phyloP scores from a whole-genome alignment of 2,888 invertebrate genomes.

The Drosophila kanekoi region DNA sequence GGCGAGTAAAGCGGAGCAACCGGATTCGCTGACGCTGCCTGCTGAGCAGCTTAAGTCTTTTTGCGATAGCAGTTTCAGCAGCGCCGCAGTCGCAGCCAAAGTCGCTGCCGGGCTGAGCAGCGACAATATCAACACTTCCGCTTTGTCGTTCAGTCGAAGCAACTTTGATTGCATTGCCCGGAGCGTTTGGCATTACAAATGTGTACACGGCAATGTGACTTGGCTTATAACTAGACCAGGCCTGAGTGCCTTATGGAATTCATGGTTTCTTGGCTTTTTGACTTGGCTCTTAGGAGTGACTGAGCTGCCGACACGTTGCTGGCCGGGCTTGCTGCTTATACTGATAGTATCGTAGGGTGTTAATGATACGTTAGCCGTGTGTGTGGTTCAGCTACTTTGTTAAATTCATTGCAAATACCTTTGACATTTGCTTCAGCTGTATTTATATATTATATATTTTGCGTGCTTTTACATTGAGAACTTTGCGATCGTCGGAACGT shows the following conservation, averaged over 20 bases:
- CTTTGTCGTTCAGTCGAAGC: constrained; percentile 49
- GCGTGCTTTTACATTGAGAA: constrained; percentile 13
- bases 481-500: constrained; percentile 59
- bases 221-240: constrained; percentile 57
- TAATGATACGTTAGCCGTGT: constrained; percentile 34
- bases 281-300: constrained; percentile 20
- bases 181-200: constrained; percentile 56
- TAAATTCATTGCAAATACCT: constrained; percentile 43
- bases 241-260: constrained; percentile 53
- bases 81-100: constrained; percentile 6
- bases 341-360: constrained; percentile 52
- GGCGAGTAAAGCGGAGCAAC: constrained; percentile 34
- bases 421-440: constrained; percentile 23
- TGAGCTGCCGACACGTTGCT: constrained; percentile 24
- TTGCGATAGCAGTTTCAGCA: constrained; percentile 64
- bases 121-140: constrained; percentile 75
- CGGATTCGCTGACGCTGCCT: constrained; percentile 73
- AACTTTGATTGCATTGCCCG: constrained; percentile 71
- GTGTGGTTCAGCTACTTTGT: constrained; percentile 11
- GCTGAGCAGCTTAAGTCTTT: constrained; percentile 77
- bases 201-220: constrained; percentile 49
- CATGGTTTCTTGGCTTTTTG: constrained; percentile 28
- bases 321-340: constrained; percentile 39
- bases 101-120: constrained; percentile 41
- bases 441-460: constrained; percentile 25